Evolutionary conservation across 2,888 invertebrate genomes (phyloP).

Genomic region (Nomada ferruginata): DNA sequence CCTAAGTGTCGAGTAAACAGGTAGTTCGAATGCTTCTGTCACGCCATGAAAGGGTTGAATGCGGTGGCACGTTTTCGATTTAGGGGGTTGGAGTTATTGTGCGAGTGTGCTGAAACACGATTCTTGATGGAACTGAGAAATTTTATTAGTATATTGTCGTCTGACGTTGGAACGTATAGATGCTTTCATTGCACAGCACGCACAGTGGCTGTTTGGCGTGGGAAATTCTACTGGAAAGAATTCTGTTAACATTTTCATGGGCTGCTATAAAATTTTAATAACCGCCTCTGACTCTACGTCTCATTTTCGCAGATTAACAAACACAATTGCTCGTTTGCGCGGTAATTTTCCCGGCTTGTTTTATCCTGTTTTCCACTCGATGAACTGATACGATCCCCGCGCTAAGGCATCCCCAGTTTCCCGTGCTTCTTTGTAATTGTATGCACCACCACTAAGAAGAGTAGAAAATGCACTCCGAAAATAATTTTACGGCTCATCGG

Average conservation of each 20-base stretch:
- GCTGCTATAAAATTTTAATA: constrained; percentile 3
- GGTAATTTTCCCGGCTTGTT: neutral
- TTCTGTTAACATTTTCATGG: neutral
- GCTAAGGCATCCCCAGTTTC: neutral
- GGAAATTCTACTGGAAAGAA: neutral
- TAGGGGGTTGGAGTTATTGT: too few relatives aligned
- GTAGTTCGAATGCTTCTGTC: neutral
- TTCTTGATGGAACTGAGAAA: too few relatives aligned
- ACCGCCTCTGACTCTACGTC: neutral
- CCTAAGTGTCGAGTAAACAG: constrained; percentile 6
- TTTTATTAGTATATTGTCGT: too few relatives aligned
- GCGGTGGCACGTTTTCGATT: neutral
- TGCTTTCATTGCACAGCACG: too few relatives aligned
- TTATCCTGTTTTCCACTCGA: neutral
- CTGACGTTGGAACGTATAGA: neutral
- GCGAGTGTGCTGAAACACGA: too few relatives aligned
- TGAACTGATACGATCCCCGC: neutral
- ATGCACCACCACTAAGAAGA: neutral
- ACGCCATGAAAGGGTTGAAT: neutral
- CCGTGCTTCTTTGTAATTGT: neutral
- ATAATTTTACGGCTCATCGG: neutral
- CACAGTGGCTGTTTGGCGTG: too few relatives aligned
- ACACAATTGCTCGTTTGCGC: constrained; percentile 6
- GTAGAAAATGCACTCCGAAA: neutral
- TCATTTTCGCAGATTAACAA: neutral